Evolutionary conservation across 2,797 vertebrate genomes (phyloP), one percentile per base, ranked within the genome.

Genomic region (Enteromius argenteus): DNA sequence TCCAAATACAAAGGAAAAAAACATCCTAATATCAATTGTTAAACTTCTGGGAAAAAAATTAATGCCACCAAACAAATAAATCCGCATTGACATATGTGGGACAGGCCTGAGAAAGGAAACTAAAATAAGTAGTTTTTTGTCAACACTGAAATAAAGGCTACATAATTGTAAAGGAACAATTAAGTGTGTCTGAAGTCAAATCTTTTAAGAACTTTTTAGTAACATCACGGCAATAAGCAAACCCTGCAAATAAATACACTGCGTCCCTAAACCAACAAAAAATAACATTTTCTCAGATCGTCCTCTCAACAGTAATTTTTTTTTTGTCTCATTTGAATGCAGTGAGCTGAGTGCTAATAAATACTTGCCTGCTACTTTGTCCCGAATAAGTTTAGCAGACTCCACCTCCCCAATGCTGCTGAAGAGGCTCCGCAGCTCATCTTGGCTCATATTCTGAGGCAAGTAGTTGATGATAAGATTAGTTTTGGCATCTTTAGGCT

Each of bases 401-500:
- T 99, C 98, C 68, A 99, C 97, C 92, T 99, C 97, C 0, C 98
- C 98, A 3, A 99, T 99, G 91, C 97, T 99, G 95, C 97, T 97
- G 90, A 99, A 99, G 56, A 99, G 96, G 90, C 97, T 99, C 60
- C 97, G 96, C 53, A 99, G 90, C 89, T 99, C 98, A 82, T 99
- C 98, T 92, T 99, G 98, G 0, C 97, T 97, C 98, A 99, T 99
- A 92, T 97, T 99, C 93, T 99, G 98, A 84, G 98, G 98, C 92
- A 99, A 95, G 95, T 99, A 99, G 94, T 99, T 99, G 85, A 99
- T 97, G 72, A 99, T 99, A 87, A 99, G 92, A 92, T 99, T 99
- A 78, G 98, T 99, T 94, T 97, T 97, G 87, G 96, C 94, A n/a
- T 99, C 98, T 90, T 97, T 97, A 88, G 94, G 96, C 88, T 98